These are phyloP conservation scores for Lacerta agilis DNA, from an alignment of 2,797 vertebrate genomes.

Conservation along the genomic window DNA sequence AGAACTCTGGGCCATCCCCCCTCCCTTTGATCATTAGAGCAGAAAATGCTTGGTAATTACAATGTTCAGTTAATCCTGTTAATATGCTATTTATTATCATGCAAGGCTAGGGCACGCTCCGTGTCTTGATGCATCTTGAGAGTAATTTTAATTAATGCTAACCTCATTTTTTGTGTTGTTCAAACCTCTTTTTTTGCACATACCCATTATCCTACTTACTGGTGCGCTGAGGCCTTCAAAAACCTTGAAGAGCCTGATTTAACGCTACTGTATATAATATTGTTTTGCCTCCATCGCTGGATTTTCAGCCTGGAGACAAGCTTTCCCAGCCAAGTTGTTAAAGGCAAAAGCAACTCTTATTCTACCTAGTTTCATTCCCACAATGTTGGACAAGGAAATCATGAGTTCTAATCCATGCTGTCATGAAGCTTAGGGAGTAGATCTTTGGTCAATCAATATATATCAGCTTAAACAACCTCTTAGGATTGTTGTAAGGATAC, in stretches of 20 bases:
- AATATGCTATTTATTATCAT: constrained; percentile 29
- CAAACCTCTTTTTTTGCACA: constrained; percentile 1
- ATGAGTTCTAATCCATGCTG: not conserved
- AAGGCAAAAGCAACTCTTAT: not conserved
- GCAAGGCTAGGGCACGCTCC: constrained; percentile 14
- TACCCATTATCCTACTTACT: not conserved
- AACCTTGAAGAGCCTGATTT: constrained; percentile 31
- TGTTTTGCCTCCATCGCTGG: not conserved
- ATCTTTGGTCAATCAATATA: no score
- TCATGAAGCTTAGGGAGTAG: not conserved
- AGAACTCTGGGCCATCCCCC: not conserved
- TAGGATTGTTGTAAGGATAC: no score
- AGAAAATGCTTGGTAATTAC: constrained; percentile 19
- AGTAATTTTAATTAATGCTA: constrained; percentile 19
- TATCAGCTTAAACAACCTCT: no score
- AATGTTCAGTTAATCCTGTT: constrained; percentile 14
- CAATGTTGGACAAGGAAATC: no score
- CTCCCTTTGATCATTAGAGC: constrained; percentile 21
- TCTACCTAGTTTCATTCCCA: not conserved
- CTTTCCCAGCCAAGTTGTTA: not conserved
- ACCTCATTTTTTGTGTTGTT: not conserved
- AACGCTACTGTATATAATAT: not conserved
- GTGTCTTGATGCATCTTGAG: not conserved
- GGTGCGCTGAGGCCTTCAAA: constrained; percentile 1
- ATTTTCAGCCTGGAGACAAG: not conserved